phyloP scores from a whole-genome alignment of 2,797 vertebrate species.

The Leptoclinus maculatus region DNA sequence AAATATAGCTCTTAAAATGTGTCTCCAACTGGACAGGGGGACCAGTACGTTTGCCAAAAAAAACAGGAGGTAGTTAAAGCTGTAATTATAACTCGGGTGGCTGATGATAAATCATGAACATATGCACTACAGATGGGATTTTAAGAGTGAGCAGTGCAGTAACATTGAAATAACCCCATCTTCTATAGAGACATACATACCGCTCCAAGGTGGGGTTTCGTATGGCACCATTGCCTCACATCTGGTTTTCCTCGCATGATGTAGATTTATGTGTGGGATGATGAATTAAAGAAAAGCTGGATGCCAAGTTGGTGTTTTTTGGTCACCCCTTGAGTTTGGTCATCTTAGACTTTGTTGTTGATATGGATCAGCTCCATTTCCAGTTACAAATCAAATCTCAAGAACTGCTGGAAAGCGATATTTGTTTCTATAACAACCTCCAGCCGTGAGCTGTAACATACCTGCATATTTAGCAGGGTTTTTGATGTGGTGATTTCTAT shows the following conservation, averaged over 20 bases:
- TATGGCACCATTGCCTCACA: background rate
- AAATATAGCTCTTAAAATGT: background rate
- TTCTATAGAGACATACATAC: background rate
- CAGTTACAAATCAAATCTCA: background rate
- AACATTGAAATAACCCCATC: background rate
- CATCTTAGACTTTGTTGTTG: background rate
- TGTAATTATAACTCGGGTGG: background rate
- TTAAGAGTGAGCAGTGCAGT: background rate
- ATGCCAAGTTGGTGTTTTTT: background rate
- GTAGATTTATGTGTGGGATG: background rate
- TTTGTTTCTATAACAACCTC: background rate
- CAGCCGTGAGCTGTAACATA: background rate
- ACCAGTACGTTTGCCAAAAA: background rate
- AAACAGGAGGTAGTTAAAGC: background rate
- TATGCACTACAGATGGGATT: background rate
- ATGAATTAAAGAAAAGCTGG: background rate
- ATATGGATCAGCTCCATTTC: too few relatives aligned
- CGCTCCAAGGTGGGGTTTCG: background rate
- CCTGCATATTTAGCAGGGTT: background rate
- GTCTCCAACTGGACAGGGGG: background rate
- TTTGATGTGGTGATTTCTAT: background rate
- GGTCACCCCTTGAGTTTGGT: background rate
- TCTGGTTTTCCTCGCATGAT: background rate
- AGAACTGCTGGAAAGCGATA: background rate
- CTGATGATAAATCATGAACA: background rate